Evolutionary conservation across 2,888 invertebrate species (phyloP), one percentile per base, ranked within the genome.

Genomic region (Harpalus rubripes): DNA sequence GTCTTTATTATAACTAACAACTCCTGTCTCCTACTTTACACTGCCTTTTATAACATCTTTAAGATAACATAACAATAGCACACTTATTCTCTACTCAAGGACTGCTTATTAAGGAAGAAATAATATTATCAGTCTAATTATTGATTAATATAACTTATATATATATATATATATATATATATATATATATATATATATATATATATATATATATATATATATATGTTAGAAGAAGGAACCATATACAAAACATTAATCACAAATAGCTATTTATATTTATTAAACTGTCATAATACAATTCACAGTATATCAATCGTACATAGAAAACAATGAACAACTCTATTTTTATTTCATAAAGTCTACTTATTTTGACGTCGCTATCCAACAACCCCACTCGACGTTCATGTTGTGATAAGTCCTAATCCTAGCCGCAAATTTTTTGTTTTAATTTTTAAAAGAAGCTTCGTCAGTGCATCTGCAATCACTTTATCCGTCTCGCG

Each of bases 391-490:
- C 44, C 44, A 44, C 44, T 44, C 44, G 44, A 44, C 44, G 44
- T 44, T 44, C 10, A 44, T 44, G 10, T 44, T 44, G 44, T 5
- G 1, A 10, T 10, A 44, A 44, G 44, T 44, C 44, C 44, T 44
- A 44, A 44, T 44, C 44, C 44, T 44, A 10, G 1, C 10, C 6
- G 44, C 44, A 44, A 10, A 44, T 44, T 44, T 44, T 44, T 6
- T 44, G 44, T 10, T 44, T 44, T 44, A 10, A 44, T 44, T 44
- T 44, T 44, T 44, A 6, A 44, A 10, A 65, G 26, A 22, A 32
- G 65, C 26, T 65, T 65, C 12, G 65, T 65, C 8, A 61, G 10
- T 65, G 12, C 32, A 32, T 65, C 26, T 32, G 65, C 65, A 65
- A 65, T 12, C 65, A 65, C 32, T 26, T 65, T 18, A 12, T 65